Evolutionary conservation across 1,140 invertebrate species (phyloP).

Genomic region (Trinorchestia longiramus): DNA sequence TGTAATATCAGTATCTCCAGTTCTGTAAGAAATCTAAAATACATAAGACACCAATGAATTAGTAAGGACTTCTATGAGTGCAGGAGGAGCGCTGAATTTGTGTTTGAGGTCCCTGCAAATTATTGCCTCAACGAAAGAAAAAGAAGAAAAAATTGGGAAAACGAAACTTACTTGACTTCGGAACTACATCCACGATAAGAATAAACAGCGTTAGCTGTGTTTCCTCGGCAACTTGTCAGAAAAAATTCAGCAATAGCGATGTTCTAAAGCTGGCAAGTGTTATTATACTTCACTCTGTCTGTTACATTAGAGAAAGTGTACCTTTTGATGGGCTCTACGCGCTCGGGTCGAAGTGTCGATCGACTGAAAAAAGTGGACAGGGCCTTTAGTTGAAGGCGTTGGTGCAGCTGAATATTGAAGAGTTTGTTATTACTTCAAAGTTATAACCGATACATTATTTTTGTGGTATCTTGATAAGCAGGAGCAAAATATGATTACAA

Average conservation of each 20-base stretch:
- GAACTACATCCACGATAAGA: background rate
- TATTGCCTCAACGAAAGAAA: no score
- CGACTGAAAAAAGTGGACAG: background rate
- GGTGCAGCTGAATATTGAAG: background rate
- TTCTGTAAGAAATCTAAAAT: no score
- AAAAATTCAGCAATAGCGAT: background rate
- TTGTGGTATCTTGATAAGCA: background rate
- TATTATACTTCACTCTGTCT: background rate
- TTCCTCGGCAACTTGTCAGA: background rate
- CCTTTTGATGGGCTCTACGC: background rate
- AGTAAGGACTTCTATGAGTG: no score
- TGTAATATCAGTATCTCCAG: no score
- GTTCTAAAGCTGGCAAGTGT: no score
- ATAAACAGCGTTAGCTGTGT: background rate
- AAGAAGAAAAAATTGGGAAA: background rate
- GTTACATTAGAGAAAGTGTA: background rate
- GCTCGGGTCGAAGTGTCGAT: background rate
- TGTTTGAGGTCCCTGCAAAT: no score
- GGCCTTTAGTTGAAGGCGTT: background rate
- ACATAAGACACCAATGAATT: no score
- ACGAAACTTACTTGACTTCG: background rate
- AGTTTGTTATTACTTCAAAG: background rate
- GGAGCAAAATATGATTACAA: no score
- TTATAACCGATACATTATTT: background rate
- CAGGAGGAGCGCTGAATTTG: no score